Base-by-base conservation (phyloP, 2,797 vertebrate species). In the Gorsachius magnificus region DNA sequence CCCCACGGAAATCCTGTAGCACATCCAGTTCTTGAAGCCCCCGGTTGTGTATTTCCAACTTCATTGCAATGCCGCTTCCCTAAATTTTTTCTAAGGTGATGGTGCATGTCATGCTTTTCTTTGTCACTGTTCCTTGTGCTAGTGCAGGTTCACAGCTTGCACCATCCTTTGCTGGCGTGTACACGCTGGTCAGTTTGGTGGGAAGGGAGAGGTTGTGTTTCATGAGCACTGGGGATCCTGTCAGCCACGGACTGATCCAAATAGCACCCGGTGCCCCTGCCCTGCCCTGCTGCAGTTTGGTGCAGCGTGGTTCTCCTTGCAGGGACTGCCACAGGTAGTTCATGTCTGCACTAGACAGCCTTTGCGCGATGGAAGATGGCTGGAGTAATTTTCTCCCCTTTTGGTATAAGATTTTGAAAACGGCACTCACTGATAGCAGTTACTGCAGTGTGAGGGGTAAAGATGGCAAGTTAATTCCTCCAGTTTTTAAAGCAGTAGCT, bases 231-330 rank as follows among this genome's bases (percentile, higher is more conserved):
- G 43, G 28, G 15, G 38, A 51, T 63, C 17, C 56, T 25, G 33
- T 29, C 60, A 65, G 58, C 31, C 33, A 5, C 28, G 6, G 19
- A 35, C 41, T 13, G 10, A 9, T 33, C 51, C 33, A 6, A 10
- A 9, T 3, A 4, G 31, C 14, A 1, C 63, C 35, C 1, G 0
- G 29, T 2, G 6, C 19, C 33, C 19, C 60, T 2, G 2, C 82
- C 70, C 29, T 71, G 26, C 60, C 29, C 61, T 31, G 18, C 26
- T 0, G 9, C 13, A 6, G 19, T n/a, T 24, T 6, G 12, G n/a
- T 48, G 36, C 28, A 31, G 46, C 1, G 0, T 10, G 15, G 29
- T 16, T 87, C 43, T 85, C 24, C 45, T 41, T 71, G 36, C 21
- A 9, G 29, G 2, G 8, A 56, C 64, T 60, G 43, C 13, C n/a